Evolutionary conservation across 2,113 vertebrate genomes (phyloP), one percentile per base, ranked within the genome.

Genomic region (Serinus canaria): DNA sequence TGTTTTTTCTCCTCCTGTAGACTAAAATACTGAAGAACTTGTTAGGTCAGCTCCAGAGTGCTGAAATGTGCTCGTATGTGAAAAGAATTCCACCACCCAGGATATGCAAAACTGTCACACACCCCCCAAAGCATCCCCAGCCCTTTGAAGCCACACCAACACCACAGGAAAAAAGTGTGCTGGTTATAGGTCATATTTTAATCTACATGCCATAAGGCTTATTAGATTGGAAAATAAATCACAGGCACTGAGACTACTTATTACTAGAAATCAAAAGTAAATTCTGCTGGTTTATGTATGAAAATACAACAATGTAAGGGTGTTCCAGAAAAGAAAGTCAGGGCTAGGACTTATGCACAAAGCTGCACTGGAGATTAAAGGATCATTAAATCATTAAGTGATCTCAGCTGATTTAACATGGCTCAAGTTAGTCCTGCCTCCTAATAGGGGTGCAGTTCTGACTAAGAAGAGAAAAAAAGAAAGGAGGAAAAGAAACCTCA

Each of bases 261-360:
- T 80, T 87, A 92, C 13, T 73, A 73, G 13, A 78, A 91, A 84
- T n/a, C 73, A 93, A 78, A 91, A 94, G 44, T 68, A 82, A 79
- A 87, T 70, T 90, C 78, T 62, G 9, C 19, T 66, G 12, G 15
- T 72, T 39, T 84, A 91, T 82, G 58, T 83, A 94, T 84, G 69
- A 83, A 89, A 89, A 89, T 20, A 63, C 79, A 78, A 60, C 39
- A 94, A 67, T 18, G 22, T 9, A 76, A 78, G 39, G 68, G 62
- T 58, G 30, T 60, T 89, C 62, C 73, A 94, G 33, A 23, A 87
- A 69, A 85, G 10, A 95, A 94, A 95, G 56, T 13, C 52, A 17
- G 10, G 33, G 8, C 39, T 62, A 68, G 11, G 49, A 74, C 62
- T 87, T 44, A 56, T 56, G 87, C 69, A 90, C 53, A 78, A 58